phyloP scores from a whole-genome alignment of 1,140 invertebrate species.

The Meloidogyne exigua region DNA sequence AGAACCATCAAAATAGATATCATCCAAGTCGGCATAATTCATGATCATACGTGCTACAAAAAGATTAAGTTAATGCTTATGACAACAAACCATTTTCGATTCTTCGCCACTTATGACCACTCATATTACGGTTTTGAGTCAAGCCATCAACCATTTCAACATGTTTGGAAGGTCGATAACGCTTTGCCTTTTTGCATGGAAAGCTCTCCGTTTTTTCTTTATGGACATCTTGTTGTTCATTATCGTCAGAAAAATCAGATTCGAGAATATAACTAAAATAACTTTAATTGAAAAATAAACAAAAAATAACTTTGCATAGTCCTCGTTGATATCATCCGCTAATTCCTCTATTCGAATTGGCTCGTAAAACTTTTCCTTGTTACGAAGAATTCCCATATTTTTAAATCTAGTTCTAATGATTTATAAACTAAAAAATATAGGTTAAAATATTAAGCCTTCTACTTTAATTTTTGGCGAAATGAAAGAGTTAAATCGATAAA shows the following conservation, averaged over 20 bases:
- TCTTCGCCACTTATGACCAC: conserved; percentile 54
- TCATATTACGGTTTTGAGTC: conserved; percentile 57
- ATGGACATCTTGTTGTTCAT: conserved; percentile 29
- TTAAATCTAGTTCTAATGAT: not conserved
- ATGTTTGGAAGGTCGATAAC: not conserved
- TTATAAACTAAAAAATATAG: conserved; percentile 5
- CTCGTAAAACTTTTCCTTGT: conserved; percentile 8
- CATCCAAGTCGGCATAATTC: conserved; percentile 52
- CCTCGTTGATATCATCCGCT: conserved; percentile 11
- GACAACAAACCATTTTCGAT: conserved; percentile 55
- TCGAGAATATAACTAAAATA: conserved; percentile 38
- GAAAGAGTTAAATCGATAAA: too few species aligned
- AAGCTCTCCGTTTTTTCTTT: not conserved
- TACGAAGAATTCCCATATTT: conserved; percentile 36
- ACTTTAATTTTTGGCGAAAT: too few species aligned
- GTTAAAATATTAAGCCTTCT: not conserved
- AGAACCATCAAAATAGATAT: conserved; percentile 56
- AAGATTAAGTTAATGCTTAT: not conserved
- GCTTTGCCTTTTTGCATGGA: conserved; percentile 14
- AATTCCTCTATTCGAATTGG: conserved; percentile 41
- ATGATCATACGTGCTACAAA: conserved; percentile 39
- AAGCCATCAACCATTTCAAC: conserved; percentile 43
- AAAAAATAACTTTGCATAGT: conserved; percentile 33
- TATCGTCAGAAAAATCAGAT: conserved; percentile 24
- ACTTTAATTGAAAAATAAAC: not conserved